These are phyloP conservation scores for Steinernema feltiae DNA, from an alignment of 1,140 invertebrate species.

Conservation along the genomic window DNA sequence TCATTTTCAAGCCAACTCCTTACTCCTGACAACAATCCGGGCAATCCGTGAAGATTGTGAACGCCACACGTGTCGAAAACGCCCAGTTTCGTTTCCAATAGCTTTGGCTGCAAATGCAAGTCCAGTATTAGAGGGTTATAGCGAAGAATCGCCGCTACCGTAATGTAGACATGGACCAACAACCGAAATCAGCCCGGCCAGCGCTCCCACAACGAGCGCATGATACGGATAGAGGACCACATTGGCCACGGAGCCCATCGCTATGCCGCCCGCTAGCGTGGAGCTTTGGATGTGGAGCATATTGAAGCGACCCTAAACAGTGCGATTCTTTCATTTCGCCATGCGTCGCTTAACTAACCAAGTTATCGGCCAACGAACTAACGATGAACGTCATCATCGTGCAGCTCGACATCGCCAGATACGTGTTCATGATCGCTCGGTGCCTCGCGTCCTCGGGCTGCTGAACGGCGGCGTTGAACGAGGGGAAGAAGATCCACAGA, in stretches of 20 bases:
- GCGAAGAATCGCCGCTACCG: no score
- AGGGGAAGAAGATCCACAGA: slow-evolving; percentile 62
- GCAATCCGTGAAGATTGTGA: slow-evolving; percentile 91
- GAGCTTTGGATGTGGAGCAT: slow-evolving; percentile 60
- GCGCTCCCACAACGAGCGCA: slow-evolving; percentile 73
- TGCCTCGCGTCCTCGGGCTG: slow-evolving; percentile 52
- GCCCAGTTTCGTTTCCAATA: slow-evolving; percentile 66
- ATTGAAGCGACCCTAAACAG: slow-evolving; percentile 42
- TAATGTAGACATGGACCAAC: slow-evolving; percentile 78
- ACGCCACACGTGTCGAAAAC: slow-evolving; percentile 90
- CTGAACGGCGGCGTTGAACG: slow-evolving; percentile 61
- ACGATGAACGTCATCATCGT: slow-evolving; percentile 60
- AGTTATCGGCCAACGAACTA: slow-evolving; percentile 71
- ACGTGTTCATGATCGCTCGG: slow-evolving; percentile 64
- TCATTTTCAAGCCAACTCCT: not conserved
- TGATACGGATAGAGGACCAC: slow-evolving; percentile 74
- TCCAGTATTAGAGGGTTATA: not conserved
- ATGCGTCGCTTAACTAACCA: slow-evolving; percentile 68
- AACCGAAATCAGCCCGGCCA: slow-evolving; percentile 76
- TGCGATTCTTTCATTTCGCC: slow-evolving; percentile 15
- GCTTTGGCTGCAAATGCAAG: slow-evolving; percentile 59
- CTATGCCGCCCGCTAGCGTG: slow-evolving; percentile 64
- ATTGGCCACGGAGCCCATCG: slow-evolving; percentile 65
- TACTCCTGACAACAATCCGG: slow-evolving; percentile 77
- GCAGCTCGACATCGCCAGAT: slow-evolving; percentile 60